Conservation (phyloP, 2,888 invertebrate genomes). For the Flexamia atlantica region DNA sequence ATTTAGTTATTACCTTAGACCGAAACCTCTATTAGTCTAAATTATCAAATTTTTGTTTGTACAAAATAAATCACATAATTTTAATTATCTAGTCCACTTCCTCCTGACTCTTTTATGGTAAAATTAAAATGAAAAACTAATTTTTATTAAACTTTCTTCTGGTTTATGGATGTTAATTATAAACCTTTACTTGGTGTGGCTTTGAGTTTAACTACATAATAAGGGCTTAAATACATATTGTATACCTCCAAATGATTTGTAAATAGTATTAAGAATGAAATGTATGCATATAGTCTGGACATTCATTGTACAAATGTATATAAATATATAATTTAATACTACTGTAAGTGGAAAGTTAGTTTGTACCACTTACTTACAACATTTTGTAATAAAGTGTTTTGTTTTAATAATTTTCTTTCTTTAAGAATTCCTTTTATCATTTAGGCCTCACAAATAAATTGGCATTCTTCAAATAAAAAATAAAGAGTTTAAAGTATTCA, state of each 20-base stretch:
- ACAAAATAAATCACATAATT: too few species aligned
- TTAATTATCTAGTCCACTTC: background rate
- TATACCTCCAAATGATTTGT: background rate
- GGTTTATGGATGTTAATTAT: background rate
- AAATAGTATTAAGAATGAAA: background rate
- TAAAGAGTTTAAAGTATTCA: too few species aligned
- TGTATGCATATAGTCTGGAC: too few species aligned
- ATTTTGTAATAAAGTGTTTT: conserved; percentile 19
- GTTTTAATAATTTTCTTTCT: background rate
- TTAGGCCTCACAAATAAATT: too few species aligned
- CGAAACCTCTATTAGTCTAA: too few species aligned
- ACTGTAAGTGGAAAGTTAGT: background rate
- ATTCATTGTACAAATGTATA: background rate
- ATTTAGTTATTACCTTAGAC: too few species aligned
- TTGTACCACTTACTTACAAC: background rate
- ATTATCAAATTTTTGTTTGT: too few species aligned
- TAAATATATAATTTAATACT: background rate
- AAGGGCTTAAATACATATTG: too few species aligned
- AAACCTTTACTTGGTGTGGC: too few species aligned
- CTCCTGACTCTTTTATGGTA: background rate
- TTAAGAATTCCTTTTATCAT: too few species aligned
- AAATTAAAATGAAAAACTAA: background rate
- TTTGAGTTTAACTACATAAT: too few species aligned
- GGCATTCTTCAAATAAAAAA: too few species aligned
- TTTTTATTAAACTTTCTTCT: background rate